Base-by-base conservation (phyloP, 2,888 invertebrate genomes). In the Morpho deidamia region DNA sequence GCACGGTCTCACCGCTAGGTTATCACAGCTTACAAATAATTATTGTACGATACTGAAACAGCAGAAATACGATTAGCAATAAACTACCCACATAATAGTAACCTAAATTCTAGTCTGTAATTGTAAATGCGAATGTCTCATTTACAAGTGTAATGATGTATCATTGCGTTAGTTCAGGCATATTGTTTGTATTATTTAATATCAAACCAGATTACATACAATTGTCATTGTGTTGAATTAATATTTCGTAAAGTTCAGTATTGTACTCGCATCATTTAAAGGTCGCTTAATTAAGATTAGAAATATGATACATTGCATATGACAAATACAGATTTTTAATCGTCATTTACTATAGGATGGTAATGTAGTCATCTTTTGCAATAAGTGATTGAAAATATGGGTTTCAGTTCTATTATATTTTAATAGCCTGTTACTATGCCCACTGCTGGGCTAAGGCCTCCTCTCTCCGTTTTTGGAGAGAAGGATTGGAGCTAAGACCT, bases 101-200 rank as follows among this genome's bases (percentile, higher is more conserved):
- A 54, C 54, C 55, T 44, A 52, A 46, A 55, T 52, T 23, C 23
- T 23, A 45, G 39, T 45, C 49, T 49, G 53, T 35, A 37, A 45
- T 56, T 46, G 39, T 49, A 49, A 53, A 50, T 56, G 53, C 38
- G 37, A 56, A 55, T 40, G 44, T 42, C 50, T 59, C 54, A 61
- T 61, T 61, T 53, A 61, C 59, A 61, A 61, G 57, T 61, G 46
- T 59, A 59, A 61, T 61, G 35, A 33, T 51, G 45, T 44, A 32
- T 35, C 46, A 51, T 50, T 55, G 43, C 41, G 35, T 38, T 35
- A 44, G 40, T 47, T 53, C 37, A 23, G 23, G 34, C 38, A 43
- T 46, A 56, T 50, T 53, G 43, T 46, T 37, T 51, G 45, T 49
- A 43, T 47, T 47, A 53, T 50, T 53, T 52, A 23, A 37, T 46